phyloP scores from a whole-genome alignment of 1,140 invertebrate species.

The Apis cerana region DNA sequence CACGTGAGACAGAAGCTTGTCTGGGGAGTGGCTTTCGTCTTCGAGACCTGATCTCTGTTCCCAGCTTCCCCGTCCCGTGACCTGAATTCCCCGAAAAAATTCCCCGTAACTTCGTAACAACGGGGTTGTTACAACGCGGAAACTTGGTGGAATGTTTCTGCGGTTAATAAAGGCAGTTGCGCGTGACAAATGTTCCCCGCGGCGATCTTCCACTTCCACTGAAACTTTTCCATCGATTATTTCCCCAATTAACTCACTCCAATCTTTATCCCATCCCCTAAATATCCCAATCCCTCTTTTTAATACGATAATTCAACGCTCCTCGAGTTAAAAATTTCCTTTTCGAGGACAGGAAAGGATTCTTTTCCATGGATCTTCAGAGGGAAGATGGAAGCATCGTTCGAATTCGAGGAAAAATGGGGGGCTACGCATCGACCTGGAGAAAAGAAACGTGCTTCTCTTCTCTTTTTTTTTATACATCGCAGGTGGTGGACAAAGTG shows the following conservation, averaged over 20 bases:
- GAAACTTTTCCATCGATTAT: neutral
- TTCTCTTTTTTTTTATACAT: constrained; percentile 38
- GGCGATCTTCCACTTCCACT: neutral
- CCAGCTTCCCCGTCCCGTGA: constrained; percentile 19
- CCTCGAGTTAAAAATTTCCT: neutral
- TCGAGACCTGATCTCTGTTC: neutral
- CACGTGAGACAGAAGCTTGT: too few species aligned
- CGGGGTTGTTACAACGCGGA: neutral
- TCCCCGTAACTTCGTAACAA: constrained; percentile 23
- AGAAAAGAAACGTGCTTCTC: neutral
- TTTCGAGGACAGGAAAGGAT: too few species aligned
- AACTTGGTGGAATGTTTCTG: neutral
- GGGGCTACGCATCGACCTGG: too few species aligned
- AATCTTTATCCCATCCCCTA: too few species aligned
- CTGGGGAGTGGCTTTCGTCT: neutral
- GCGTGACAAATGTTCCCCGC: neutral
- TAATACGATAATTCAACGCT: too few species aligned
- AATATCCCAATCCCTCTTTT: too few species aligned
- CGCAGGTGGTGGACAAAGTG: constrained; percentile 55
- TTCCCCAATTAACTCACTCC: too few species aligned
- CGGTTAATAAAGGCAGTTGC: constrained; percentile 21
- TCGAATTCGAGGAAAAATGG: too few species aligned
- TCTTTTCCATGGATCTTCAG: too few species aligned
- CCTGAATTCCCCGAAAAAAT: constrained; percentile 20
- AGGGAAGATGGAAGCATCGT: too few species aligned